Evolutionary conservation across 1,140 invertebrate genomes (phyloP).

Genomic region (Rhyzopertha dominica): DNA sequence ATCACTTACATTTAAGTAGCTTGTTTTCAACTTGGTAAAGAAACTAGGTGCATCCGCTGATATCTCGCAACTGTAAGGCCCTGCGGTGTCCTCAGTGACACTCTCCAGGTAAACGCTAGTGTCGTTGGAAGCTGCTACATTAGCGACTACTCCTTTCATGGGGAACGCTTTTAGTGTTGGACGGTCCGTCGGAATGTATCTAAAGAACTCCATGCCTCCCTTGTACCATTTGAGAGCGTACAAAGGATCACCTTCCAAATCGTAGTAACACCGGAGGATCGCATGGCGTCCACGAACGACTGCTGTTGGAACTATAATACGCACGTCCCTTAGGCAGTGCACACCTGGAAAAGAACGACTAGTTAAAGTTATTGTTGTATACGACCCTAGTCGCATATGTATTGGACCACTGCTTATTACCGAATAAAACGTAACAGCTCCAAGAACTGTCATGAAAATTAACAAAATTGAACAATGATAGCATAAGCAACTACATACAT

Average conservation of each 20-base stretch:
- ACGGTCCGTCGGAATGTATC: slow-evolving; percentile 65
- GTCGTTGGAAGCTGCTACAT: slow-evolving; percentile 51
- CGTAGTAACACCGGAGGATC: slow-evolving; percentile 72
- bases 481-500: too few species aligned
- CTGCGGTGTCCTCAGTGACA: slow-evolving; percentile 58
- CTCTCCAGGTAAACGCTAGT: slow-evolving; percentile 57
- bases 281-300: slow-evolving; percentile 68
- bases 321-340: slow-evolving; percentile 59
- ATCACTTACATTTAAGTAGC: slow-evolving; percentile 44
- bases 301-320: slow-evolving; percentile 65
- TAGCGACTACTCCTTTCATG: slow-evolving; percentile 39
- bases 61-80: slow-evolving; percentile 74
- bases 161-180: slow-evolving; percentile 62
- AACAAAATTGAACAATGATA: too few species aligned
- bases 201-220: slow-evolving; percentile 66
- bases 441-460: too few species aligned
- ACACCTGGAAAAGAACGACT: slow-evolving; percentile 51
- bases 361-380: too few species aligned
- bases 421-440: too few species aligned
- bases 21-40: slow-evolving; percentile 67
- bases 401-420: too few species aligned
- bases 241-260: slow-evolving; percentile 66
- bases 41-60: slow-evolving; percentile 81
- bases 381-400: too few species aligned
- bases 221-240: slow-evolving; percentile 83